These are phyloP conservation scores for Brachynemurus nebulosus DNA, from an alignment of 2,888 invertebrate species.

Conservation along the genomic window DNA sequence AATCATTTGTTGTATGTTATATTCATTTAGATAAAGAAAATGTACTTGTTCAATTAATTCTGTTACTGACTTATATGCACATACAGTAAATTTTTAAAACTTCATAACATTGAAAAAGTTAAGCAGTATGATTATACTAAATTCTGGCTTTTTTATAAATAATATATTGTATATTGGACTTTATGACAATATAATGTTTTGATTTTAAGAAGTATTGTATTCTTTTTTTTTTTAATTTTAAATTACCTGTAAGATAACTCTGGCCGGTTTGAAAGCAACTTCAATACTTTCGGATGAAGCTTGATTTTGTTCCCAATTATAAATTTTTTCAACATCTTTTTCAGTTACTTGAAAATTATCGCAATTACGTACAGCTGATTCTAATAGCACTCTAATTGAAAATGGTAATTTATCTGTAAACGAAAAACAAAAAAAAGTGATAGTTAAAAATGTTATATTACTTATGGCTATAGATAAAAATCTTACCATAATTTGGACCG, in stretches of 20 bases:
- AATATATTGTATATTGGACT: no score
- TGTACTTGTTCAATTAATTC: no score
- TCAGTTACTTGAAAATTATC: conserved; percentile 84
- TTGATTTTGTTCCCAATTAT: conserved; percentile 77
- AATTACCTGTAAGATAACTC: conserved; percentile 90
- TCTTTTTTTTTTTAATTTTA: no score
- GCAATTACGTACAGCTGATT: conserved; percentile 92
- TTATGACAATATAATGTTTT: no score
- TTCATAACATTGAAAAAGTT: no score
- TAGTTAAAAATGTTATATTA: neutral
- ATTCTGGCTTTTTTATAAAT: no score
- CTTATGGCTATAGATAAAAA: conserved; percentile 5
- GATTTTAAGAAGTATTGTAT: no score
- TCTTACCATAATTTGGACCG: conserved; percentile 70
- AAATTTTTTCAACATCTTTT: conserved; percentile 75
- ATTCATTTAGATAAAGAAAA: no score
- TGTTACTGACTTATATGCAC: no score
- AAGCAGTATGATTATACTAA: no score
- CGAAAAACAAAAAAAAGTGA: conserved; percentile 10
- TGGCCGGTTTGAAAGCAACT: conserved; percentile 89
- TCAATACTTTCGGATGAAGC: conserved; percentile 58
- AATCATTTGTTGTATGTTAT: no score
- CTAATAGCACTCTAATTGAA: conserved; percentile 82
- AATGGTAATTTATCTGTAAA: conserved; percentile 67
- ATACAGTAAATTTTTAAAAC: no score